These are phyloP conservation scores for Numenius arquata DNA, from an alignment of 2,113 vertebrate species.

Conservation along the genomic window DNA sequence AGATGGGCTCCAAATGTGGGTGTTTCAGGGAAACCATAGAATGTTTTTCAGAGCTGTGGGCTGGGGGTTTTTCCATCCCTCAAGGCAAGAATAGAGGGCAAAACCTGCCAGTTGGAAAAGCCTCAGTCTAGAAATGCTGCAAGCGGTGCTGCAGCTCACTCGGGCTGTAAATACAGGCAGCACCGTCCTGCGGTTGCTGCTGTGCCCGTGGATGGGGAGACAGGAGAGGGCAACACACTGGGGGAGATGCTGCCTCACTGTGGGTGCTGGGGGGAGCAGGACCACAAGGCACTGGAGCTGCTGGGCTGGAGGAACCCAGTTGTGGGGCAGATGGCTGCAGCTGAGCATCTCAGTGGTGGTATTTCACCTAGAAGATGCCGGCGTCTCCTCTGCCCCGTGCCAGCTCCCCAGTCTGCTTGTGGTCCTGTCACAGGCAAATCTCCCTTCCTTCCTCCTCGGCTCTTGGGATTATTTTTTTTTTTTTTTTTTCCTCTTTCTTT, in stretches of 20 bases:
- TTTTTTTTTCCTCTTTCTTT: background rate
- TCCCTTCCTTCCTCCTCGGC: background rate
- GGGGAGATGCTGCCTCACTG: accelerated
- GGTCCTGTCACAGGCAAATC: background rate
- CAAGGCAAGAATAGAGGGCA: background rate
- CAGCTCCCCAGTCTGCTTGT: background rate
- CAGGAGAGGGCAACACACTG: accelerated
- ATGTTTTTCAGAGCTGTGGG: background rate
- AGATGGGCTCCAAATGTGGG: background rate
- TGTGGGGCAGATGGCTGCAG: background rate
- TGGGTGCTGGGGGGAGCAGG: background rate
- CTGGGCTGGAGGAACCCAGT: accelerated
- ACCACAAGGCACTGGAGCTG: accelerated
- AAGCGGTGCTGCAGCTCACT: accelerated
- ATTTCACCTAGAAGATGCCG: background rate
- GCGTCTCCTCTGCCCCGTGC: background rate
- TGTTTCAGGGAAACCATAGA: background rate
- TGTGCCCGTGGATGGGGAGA: background rate
- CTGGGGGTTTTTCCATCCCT: background rate
- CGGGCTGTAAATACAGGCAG: background rate
- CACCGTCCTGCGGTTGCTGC: background rate
- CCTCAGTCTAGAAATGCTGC: background rate
- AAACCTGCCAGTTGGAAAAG: background rate
- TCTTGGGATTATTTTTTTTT: background rate
- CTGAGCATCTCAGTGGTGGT: accelerated